A percentile compares a stretch with the other conserved stretches of the same genome.
Conservation (phyloP, 1,140 invertebrate genomes). For the Phenacoccus solenopsis region DNA sequence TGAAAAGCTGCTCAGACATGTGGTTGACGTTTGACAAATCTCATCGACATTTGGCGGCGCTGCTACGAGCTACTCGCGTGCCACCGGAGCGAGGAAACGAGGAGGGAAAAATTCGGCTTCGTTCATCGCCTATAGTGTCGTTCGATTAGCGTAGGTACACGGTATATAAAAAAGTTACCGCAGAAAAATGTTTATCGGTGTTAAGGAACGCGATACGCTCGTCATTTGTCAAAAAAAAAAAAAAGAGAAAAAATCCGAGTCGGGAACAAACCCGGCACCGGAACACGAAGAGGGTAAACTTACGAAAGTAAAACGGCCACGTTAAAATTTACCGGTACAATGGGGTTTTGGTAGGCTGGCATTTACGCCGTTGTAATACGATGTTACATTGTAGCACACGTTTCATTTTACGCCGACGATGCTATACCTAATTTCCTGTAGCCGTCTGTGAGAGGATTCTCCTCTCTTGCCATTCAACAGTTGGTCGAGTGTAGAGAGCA, state of each 20-base stretch:
- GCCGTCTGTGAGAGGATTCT: background rate
- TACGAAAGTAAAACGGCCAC: background rate
- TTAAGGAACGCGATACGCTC: background rate
- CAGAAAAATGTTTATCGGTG: background rate
- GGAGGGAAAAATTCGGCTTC: no score
- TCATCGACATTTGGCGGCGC: no score
- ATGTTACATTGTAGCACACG: background rate
- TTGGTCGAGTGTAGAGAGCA: background rate
- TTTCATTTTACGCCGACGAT: background rate
- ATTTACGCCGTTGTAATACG: background rate
- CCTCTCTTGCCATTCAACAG: background rate
- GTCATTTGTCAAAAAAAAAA: background rate
- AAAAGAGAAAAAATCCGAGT: background rate
- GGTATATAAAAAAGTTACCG: background rate
- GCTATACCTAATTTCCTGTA: constrained; percentile 1
- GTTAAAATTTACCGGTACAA: background rate
- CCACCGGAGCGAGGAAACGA: no score
- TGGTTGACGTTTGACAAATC: no score
- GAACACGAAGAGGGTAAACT: background rate
- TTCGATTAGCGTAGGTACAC: no score
- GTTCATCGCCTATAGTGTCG: no score
- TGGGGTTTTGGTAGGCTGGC: background rate
- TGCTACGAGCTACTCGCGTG: no score
- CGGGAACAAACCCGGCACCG: background rate
- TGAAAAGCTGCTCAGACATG: no score